Percentiles rank a stretch among this genome's conserved stretches.
Evolutionary conservation across 2,797 vertebrate species (phyloP).

Genomic region (Masticophis lateralis): DNA sequence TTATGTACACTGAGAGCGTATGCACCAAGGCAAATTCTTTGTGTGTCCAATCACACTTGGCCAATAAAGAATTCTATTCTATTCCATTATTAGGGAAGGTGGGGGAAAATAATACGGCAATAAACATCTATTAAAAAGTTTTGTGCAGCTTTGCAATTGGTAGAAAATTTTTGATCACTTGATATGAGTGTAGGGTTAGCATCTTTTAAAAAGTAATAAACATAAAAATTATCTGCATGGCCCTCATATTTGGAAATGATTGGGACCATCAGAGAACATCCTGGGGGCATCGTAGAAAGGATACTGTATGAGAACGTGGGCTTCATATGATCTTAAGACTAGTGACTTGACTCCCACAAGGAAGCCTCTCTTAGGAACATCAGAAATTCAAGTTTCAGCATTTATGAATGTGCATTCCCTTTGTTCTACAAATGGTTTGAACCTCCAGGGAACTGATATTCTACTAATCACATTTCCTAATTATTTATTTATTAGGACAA

Average conservation of each 20-base stretch:
- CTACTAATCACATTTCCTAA: slow-evolving; percentile 69
- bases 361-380: slow-evolving; percentile 10
- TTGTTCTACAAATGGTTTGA: slow-evolving; percentile 42
- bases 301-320: background rate
- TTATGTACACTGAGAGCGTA: too few species aligned
- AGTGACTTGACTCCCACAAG: background rate
- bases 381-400: slow-evolving; percentile 5
- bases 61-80: too few species aligned
- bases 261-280: background rate
- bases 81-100: background rate
- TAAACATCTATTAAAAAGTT: background rate
- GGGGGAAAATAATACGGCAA: background rate
- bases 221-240: background rate
- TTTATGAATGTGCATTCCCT: slow-evolving; percentile 34
- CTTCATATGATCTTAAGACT: background rate
- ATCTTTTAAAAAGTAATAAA: background rate
- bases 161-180: background rate
- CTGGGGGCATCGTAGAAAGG: background rate
- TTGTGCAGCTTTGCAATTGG: background rate
- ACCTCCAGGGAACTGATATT: slow-evolving; percentile 40
- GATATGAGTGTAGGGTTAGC: background rate
- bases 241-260: background rate
- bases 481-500: slow-evolving; percentile 74
- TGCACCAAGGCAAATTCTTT: too few species aligned
- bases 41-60: too few species aligned